These are phyloP conservation scores for Parapsyche elsis DNA, from an alignment of 1,140 invertebrate species.

Conservation along the genomic window DNA sequence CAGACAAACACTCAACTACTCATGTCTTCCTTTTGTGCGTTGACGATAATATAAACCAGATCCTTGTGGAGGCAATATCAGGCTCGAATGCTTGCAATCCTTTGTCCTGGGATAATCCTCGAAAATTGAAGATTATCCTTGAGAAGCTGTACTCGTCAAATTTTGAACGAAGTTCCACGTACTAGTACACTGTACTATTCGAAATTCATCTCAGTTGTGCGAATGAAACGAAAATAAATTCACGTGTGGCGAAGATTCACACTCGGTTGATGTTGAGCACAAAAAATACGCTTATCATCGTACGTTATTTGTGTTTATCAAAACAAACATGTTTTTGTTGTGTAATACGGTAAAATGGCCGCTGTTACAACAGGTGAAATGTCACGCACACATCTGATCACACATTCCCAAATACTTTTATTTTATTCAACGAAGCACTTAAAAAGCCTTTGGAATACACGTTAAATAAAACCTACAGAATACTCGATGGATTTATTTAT, in stretches of 20 bases:
- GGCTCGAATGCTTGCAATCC: slow-evolving; percentile 4
- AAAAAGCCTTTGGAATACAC: too few species aligned
- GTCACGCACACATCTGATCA: slow-evolving; percentile 13
- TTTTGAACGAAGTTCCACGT: background rate
- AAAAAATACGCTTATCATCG: slow-evolving; percentile 18
- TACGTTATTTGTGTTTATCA: background rate
- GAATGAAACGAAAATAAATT: too few species aligned
- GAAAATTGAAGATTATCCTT: slow-evolving; percentile 8
- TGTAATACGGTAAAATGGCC: slow-evolving; percentile 11
- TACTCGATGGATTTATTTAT: too few species aligned
- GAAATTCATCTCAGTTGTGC: too few species aligned
- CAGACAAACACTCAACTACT: background rate
- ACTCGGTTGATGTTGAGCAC: background rate
- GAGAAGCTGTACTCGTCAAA: background rate
- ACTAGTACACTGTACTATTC: too few species aligned
- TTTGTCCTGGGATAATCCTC: background rate
- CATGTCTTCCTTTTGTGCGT: slow-evolving; percentile 15
- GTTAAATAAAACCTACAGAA: too few species aligned
- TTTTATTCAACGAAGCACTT: too few species aligned
- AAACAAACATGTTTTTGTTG: slow-evolving; percentile 36
- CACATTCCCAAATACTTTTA: background rate
- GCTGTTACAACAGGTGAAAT: slow-evolving; percentile 12
- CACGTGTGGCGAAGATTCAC: too few species aligned
- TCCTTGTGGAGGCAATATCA: background rate
- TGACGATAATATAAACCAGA: slow-evolving; percentile 10